Base-by-base conservation (phyloP, 2,888 invertebrate species). In the Neoitamus cyanurus region DNA sequence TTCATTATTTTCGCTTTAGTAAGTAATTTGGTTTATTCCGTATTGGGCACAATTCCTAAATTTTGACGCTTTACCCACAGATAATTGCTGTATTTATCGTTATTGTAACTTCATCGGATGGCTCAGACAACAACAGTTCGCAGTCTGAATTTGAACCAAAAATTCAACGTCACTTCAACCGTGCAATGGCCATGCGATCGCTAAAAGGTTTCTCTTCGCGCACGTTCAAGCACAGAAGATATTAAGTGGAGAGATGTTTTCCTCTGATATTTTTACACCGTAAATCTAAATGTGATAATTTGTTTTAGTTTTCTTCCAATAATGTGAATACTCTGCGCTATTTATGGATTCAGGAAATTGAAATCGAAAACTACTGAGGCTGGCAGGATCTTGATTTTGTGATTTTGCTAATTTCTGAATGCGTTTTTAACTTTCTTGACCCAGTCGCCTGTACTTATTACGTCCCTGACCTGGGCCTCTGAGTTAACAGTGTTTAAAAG, bases 141-240 rank as follows among this genome's bases (percentile, higher is more conserved):
- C 88, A 88, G 82, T 88, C 89, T 86, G 94, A 92, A 70, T 93
- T 92, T 85, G 94, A 94, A 87, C 93, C 93, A 88, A 95, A 94
- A 90, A 94, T 95, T 5, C 96, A 96, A 88, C 94, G 97, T 37
- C 96, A 97, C 90, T 97, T 97, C 91, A 97, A 97, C 92, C 93
- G 97, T 88, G 96, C 97, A 13, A 95, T 97, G 95, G 96, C 97
- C 15, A 97, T 97, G 96, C 93, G 96, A 13, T 96, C 96, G 80
- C 92, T 97, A 69, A 93, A 94, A 72, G 94, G 94, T 70, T 92
- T 93, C 69, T 88, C 89, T 70, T 86, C 89, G 83, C 88, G 89
- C 25, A 86, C 88, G 30, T 86, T 88, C 70, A 87, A 87, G 85
- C 88, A 88, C 87, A 88, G 88, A 87, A 88, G 88, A 88, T 88